A percentile compares a stretch with the other conserved stretches of the same genome.
phyloP scores from a whole-genome alignment of 1,140 invertebrate species.

The Drosophila sechellia region DNA sequence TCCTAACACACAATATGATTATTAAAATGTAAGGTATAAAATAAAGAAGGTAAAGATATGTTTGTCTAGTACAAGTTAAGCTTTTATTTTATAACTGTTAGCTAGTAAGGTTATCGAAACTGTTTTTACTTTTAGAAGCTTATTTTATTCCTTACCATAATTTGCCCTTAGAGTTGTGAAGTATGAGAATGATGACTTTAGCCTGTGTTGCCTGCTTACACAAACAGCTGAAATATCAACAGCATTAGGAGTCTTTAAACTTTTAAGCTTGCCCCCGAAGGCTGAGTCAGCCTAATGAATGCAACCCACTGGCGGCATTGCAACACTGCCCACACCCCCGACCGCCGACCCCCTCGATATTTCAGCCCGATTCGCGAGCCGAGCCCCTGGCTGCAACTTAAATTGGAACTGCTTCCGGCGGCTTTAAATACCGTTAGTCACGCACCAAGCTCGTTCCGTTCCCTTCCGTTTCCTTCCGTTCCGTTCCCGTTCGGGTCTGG shows the following conservation, averaged over 20 bases:
- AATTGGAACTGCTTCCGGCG: slow-evolving; percentile 84
- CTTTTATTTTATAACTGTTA: too few relatives aligned
- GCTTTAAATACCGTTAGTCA: slow-evolving; percentile 83
- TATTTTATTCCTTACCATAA: too few relatives aligned
- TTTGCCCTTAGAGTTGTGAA: too few relatives aligned
- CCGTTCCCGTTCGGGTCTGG: not conserved
- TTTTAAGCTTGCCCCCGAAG: slow-evolving; percentile 43
- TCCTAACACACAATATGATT: too few relatives aligned
- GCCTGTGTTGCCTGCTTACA: not conserved
- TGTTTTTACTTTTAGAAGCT: too few relatives aligned
- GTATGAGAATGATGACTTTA: too few relatives aligned
- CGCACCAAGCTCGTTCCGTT: slow-evolving; percentile 57
- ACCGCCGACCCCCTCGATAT: not conserved
- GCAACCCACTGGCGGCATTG: slow-evolving; percentile 30
- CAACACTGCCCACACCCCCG: not conserved
- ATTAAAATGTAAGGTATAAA: too few relatives aligned
- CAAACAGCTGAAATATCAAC: slow-evolving; percentile 7
- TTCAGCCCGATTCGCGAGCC: slow-evolving; percentile 20
- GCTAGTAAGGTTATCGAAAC: too few relatives aligned
- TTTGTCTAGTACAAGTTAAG: too few relatives aligned
- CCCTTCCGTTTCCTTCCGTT: not conserved
- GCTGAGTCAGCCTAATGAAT: slow-evolving; percentile 78
- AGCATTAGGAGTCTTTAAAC: slow-evolving; percentile 42
- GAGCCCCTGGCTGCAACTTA: slow-evolving; percentile 73
- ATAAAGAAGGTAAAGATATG: too few relatives aligned